Evolutionary conservation across 2,113 vertebrate genomes (phyloP), one percentile per base, ranked within the genome.

Genomic region (Petrocephalus microphthalmus): DNA sequence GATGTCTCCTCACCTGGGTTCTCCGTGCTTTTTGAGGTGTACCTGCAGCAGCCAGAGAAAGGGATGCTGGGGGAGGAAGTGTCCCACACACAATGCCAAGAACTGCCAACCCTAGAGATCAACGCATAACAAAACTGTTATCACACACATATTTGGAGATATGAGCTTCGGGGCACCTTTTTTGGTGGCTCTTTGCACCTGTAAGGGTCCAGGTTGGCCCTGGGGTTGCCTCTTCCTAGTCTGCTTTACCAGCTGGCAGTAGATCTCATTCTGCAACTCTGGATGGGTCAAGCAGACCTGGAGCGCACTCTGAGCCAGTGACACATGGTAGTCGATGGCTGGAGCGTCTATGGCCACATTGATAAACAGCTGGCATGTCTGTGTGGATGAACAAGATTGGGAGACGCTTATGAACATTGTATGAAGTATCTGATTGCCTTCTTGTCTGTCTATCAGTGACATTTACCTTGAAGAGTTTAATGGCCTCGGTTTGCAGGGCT

Each of bases 301-400:
- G 90, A 99, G 90, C 81, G 97, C 98, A 87, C 98, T 99, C 94
- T 99, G 98, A 88, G 97, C 98, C 94, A 99, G 94, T 64, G 98
- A 99, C 29, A 99, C 96, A 15, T 99, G 98, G 94, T 99, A 99
- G 93, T 99, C 98, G 90, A 99, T 99, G 20, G 97, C 98, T 7
- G 98, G 98, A 84, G 97, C 96, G 85, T 99, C 98, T 74, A 99
- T 97, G 22, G 96, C 96, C 87, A 98, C 98, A 42, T 99, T 99
- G 93, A 99, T 98, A 92, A 99, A 99, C 86, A 99, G 96, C 94
- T 99, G 98, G 94, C 98, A 99, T 6, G 97, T 99, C 98, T 99
- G 94, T 89, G 94, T 81, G 89, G 86, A 67, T 52, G 51, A 87
- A 49, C 54, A n/a, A 42, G 42, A 33, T 33, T 29, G 82, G 15